These are phyloP conservation scores for Atrina japonica DNA, from an alignment of 2,888 invertebrate genomes.

Conservation along the genomic window DNA sequence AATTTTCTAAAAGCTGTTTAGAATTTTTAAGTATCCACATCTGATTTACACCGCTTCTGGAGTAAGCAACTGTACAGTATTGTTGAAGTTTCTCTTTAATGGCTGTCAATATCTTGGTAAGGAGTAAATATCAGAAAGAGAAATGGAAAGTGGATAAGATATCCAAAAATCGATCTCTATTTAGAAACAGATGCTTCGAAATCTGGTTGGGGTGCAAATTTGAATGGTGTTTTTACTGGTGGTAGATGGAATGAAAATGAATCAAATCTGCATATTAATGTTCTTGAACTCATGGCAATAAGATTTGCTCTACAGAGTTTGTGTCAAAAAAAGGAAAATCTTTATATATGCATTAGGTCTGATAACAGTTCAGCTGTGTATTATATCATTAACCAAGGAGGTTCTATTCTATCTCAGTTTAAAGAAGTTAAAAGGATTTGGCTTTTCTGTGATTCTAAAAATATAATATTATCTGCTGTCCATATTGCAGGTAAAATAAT, in stretches of 20 bases:
- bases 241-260: constrained; percentile 34
- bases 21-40: too few species aligned
- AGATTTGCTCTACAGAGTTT: constrained; percentile 32
- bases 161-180: background rate
- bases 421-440: constrained; percentile 14
- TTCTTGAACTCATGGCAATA: constrained; percentile 40
- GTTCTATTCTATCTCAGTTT: constrained; percentile 21
- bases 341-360: constrained; percentile 32
- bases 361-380: constrained; percentile 40
- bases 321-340: constrained; percentile 4
- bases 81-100: too few species aligned
- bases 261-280: constrained; percentile 31
- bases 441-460: constrained; percentile 24
- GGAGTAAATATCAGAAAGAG: constrained; percentile 19
- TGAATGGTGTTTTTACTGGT: constrained; percentile 2
- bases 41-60: too few species aligned
- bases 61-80: too few species aligned
- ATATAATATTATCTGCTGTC: constrained; percentile 6
- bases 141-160: constrained; percentile 39
- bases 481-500: constrained; percentile 12
- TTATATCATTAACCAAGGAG: constrained; percentile 44
- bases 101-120: too few species aligned
- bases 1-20: too few species aligned
- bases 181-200: constrained; percentile 33
- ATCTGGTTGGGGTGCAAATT: constrained; percentile 29